Evolutionary conservation across 2,888 invertebrate species (phyloP), one percentile per base, ranked within the genome.

Genomic region (Parnassius smintheus): DNA sequence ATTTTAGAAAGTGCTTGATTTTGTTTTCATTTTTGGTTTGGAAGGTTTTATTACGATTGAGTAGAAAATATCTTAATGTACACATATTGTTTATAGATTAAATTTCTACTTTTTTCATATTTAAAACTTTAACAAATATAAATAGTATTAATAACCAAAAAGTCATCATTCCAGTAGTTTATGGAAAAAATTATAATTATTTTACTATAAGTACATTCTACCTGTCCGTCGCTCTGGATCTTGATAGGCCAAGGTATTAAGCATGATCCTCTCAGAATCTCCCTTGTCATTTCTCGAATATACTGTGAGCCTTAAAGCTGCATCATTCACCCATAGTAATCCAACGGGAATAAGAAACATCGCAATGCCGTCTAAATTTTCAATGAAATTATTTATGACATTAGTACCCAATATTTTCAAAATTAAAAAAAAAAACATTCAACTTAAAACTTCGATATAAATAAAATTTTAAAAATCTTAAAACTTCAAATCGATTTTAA

Each of bases 221-320:
- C 97, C 97, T 85, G 96, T 95, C 76, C 96, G 93, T 80, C 96
- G 96, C 81, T 97, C 97, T 56, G 97, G 96, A 81, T 97, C 96
- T 82, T 96, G 95, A 76, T 97, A 95, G 72, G 96, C 95, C 66
- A 97, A 95, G 73, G 97, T 96, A 77, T 97, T 96, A 66, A 97
- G 90, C 65, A 96, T 93, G 72, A 96, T 93, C 66, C 95, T 93
- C 71, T 96, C 97, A 67, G 97, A 96, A 63, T 94, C 93, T 56
- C 97, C 97, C 83, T 97, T 97, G 70, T 96, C 96, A 83, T 97
- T 97, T 71, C 95, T 94, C 56, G 97, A 96, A 69, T 90, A 86
- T 9, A 91, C 90, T 12, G 86, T 82, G 4, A 91, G 74, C 10
- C 86, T 75, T 1, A 91, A 73, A 13, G 86, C 79, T 61, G 75